phyloP scores from a whole-genome alignment of 2,113 vertebrate genomes.

The Echinops telfairi region DNA sequence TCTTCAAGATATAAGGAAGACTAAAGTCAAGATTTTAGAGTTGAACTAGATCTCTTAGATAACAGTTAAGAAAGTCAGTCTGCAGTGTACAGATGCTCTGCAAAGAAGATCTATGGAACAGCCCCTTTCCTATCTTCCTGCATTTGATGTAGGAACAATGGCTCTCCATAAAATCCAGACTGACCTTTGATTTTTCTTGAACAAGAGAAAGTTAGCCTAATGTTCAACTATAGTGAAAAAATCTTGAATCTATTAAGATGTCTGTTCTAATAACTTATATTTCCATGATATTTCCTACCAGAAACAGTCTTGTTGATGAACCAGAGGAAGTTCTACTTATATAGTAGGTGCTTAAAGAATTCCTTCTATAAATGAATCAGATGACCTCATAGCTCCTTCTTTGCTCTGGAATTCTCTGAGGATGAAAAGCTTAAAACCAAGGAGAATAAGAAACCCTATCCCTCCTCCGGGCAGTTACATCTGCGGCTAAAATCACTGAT shows the following conservation, averaged over 20 bases:
- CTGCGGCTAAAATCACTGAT: neutral
- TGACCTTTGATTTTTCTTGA: constrained; percentile 33
- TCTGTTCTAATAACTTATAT: constrained; percentile 37
- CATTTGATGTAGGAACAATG: neutral
- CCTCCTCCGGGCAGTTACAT: neutral
- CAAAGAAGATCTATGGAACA: neutral
- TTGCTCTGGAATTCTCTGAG: constrained; percentile 8
- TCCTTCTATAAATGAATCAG: neutral
- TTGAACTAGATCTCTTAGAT: neutral
- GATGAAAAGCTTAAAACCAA: constrained; percentile 10
- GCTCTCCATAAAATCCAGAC: constrained; percentile 9
- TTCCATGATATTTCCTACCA: constrained; percentile 4
- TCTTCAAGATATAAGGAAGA: constrained; percentile 29
- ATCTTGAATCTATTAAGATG: constrained; percentile 26
- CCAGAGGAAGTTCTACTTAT: neutral
- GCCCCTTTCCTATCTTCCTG: neutral
- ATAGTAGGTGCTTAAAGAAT: constrained; percentile 25
- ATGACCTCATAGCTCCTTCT: neutral
- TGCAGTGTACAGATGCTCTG: neutral
- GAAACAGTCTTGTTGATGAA: constrained; percentile 50
- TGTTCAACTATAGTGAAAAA: constrained; percentile 15
- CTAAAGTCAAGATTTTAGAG: neutral
- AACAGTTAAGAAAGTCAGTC: neutral
- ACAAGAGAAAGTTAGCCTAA: constrained; percentile 49
- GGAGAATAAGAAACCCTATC: neutral